Evolutionary conservation across 2,888 invertebrate species (phyloP).

Genomic region (Piscicola geometra): DNA sequence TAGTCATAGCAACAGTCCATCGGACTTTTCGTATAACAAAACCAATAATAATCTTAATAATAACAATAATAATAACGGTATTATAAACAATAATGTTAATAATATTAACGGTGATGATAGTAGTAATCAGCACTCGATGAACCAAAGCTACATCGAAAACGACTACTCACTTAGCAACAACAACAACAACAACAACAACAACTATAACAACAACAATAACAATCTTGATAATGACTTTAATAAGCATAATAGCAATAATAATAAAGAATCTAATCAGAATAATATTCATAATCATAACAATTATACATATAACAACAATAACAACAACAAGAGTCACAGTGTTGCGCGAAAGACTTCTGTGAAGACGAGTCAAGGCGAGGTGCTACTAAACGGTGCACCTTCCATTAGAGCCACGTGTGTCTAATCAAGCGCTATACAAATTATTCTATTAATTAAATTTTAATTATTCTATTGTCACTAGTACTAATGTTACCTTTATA

Average conservation of each 20-base stretch:
- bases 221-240: too few relatives aligned
- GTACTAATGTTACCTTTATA: too few relatives aligned
- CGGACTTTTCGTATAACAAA: neutral
- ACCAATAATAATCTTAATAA: neutral
- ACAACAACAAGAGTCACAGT: neutral
- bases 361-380: constrained; percentile 14
- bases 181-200: neutral
- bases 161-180: neutral
- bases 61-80: constrained; percentile 5
- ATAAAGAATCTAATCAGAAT: too few relatives aligned
- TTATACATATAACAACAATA: neutral
- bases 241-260: too few relatives aligned
- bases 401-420: constrained; percentile 11
- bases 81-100: neutral
- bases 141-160: neutral
- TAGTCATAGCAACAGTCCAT: neutral
- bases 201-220: neutral
- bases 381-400: neutral
- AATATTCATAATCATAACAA: too few relatives aligned
- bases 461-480: too few relatives aligned
- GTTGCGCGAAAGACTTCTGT: neutral
- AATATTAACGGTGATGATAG: neutral
- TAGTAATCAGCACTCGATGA: neutral
- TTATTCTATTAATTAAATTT: too few relatives aligned
- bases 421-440: neutral